A percentile compares a stretch with the other conserved stretches of the same genome.
Conservation (phyloP, 53 echinoderm and acorn worm genomes). For the Paelopatides confundens region DNA sequence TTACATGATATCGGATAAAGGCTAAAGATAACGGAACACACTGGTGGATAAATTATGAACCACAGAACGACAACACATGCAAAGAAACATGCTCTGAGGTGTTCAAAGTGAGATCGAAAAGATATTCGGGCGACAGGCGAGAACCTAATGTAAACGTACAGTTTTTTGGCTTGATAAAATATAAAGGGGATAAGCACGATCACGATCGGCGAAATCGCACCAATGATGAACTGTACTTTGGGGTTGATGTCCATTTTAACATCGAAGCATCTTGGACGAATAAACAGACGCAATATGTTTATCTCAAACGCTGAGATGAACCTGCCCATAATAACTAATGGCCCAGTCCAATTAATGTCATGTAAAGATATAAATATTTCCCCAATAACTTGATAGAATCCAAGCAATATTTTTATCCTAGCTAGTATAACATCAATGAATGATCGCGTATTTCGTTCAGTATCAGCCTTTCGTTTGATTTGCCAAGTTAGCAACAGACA, state of each 20-base stretch:
- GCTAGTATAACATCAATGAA: constrained; percentile 16
- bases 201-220: not conserved
- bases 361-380: constrained; percentile 12
- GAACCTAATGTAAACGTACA: not conserved
- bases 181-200: not conserved
- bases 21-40: constrained; percentile 53
- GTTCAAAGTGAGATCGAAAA: not conserved
- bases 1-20: constrained; percentile 64
- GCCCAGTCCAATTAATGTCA: constrained; percentile 28
- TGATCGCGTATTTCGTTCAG: not conserved
- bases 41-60: constrained; percentile 64
- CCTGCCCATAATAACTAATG: not conserved
- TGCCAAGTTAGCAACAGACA: constrained; percentile 8
- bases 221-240: constrained; percentile 10
- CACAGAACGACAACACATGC: constrained; percentile 46
- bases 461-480: not conserved
- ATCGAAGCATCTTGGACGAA: constrained; percentile 2
- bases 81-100: not conserved
- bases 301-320: constrained; percentile 16
- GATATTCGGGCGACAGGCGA: not conserved
- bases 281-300: constrained; percentile 17
- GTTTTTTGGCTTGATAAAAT: not conserved
- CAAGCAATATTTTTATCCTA: constrained; percentile 21
- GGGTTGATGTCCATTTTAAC: not conserved
- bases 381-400: constrained; percentile 38